Evolutionary conservation across 1,140 invertebrate genomes (phyloP), one percentile per base, ranked within the genome.

Genomic region (Drosophila bifasciata): DNA sequence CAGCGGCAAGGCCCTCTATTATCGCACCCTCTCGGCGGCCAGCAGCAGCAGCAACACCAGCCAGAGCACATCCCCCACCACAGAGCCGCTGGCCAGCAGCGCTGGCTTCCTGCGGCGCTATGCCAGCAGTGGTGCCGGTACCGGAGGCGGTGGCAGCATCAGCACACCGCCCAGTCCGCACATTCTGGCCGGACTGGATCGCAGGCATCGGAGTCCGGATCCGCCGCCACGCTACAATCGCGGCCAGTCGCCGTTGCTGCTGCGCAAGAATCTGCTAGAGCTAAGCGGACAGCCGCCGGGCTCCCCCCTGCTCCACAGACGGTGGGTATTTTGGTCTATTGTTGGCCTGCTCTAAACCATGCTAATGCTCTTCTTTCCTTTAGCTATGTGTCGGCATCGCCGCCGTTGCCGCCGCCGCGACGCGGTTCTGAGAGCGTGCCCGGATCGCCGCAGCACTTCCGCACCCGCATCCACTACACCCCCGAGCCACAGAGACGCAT

Each of bases 401-500:
- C 95, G 8, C 95, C 95, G n/a, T 92, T 95, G 68, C 95, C 94
- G 28, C 95, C 95, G 19, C 94, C 95, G 50, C 93, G 95, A 39
- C 94, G 94, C 1, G 90, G 94, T 2, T 95, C 94, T 0, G 95
- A 95, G 85, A 95, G 94, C 73, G 94, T 95, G 53, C 95, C 95
- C 17, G 94, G 94, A 41, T 95, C 94, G 43, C 95, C 95, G 25
- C 94, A 95, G 76, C 94, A 95, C 74, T 92, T 94, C 45, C 92
- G 94, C 66, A 93, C 94, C 19, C 93, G 94, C 76, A 93, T 95
- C 63, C 94, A 94, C 80, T 95, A 95, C 74, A 96, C 95, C 4
- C 95, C 95, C 7, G 95, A 96, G 91, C 95, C 94, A 15, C 95
- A 95, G 79, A 92, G 95, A 66, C 93, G 94, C 84, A 92, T 94